Evolutionary conservation across 2,888 invertebrate species (phyloP), one percentile per base, ranked within the genome.

Genomic region (Hydrotaea diabolus): DNA sequence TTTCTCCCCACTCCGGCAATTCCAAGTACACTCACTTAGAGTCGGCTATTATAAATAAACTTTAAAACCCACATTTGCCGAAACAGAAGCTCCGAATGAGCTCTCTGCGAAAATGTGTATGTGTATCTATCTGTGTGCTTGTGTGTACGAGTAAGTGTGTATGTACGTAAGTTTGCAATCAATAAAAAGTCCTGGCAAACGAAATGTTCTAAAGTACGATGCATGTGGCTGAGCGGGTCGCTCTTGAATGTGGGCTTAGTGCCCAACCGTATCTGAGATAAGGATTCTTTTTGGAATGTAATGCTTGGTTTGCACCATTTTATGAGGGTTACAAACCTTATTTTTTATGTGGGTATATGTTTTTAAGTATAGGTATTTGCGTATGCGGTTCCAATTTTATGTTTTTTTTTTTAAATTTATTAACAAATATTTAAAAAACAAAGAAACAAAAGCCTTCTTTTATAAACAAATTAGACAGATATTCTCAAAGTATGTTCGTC

Each of bases 401-500:
- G 88, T 88, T 49, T 89, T 87, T n/a, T n/a, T 88, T 88, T 49
- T 89, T 88, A 87, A 88, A 89, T 89, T 89, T 90, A 89, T 89
- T 88, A 43, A 43, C 74, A 74, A 17, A 31, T 36, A 15, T n/a
- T 31, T 17, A 46, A 71, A 49, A 88, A 82, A 85, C 1, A 77
- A 82, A 82, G 2, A 49, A 88, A 82, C 85, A 15, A 77, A 82
- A 82, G 2, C 43, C 49, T 2, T n/a, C 49, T 1, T n/a, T 49
- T 49, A 7, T 49, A n/a, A 1, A 2, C n/a, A 49, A 49, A 49
- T 2, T 49, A 49, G 4, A 49, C 49, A 49, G 15, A 31, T 7
- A 31, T 7, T 7, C 31, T 31, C 7, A 31, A 4, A 2, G 31
- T 31, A 2, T 31, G 31, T 31, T 31, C 7, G 31, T 31, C 31